Base-by-base conservation (phyloP, 2,113 vertebrate genomes). In the Barnardius zonarius region DNA sequence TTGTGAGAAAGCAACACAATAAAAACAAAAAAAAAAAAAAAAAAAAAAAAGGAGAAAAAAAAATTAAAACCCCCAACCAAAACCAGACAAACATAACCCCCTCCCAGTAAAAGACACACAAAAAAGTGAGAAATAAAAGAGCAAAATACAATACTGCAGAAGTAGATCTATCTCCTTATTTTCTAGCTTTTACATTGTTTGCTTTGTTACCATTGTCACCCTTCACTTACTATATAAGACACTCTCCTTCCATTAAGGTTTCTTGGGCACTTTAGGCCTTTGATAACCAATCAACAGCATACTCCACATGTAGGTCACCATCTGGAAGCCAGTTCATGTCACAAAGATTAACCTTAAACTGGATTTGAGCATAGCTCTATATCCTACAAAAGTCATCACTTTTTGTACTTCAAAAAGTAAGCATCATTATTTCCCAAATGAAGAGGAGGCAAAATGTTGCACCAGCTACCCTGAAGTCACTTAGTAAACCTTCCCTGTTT, bases 291-390 rank as follows among this genome's bases (percentile, higher is more conserved):
- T 51, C 82, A 83, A 54, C 43, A 88, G 78, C 55, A 46, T 78
- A 23, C 12, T 66, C 68, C 41, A 74, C 76, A 85, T 86, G 31
- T 69, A 94, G 90, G 94, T 83, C 92, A 90, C 88, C 86, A 93
- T 86, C 92, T 95, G 95, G 80, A 93, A 93, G 5, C n/a, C 68
- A 74, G 80, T 79, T 95, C 66, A 76, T 39, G 83, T 49, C 93
- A 82, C 16, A n/a, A 48, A 72, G 90, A 93, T 95, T 90, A 93
- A 84, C 39, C 48, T 61, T 82, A 75, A 81, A 86, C 9, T 91
- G 89, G 80, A 92, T 89, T 79, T 78, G 24, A 91, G 43, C 48
- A 68, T 4, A 79, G 66, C 27, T 84, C 61, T 88, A 10, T 33
- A 76, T 11, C 46, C 48, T 81, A 43, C 30, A 88, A n/a, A 92